A percentile compares a stretch with the other conserved stretches of the same genome.
Evolutionary conservation across 2,797 vertebrate species (phyloP).

Genomic region (Meda fulgida): DNA sequence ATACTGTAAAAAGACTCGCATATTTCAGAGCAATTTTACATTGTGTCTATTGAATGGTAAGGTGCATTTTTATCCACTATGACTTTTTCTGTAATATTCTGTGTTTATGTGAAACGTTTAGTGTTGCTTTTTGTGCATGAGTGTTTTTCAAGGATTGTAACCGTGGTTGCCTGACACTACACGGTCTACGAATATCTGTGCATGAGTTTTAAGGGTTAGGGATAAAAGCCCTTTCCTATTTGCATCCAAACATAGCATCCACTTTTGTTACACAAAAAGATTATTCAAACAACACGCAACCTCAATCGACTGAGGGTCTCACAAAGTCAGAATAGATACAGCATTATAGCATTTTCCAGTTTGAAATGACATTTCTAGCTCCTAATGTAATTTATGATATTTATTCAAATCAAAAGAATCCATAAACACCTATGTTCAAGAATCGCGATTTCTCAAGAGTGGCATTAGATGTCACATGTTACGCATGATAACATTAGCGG

Average conservation of each 20-base stretch:
- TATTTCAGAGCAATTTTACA: slow-evolving; percentile 18
- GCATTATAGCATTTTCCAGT: slow-evolving; percentile 32
- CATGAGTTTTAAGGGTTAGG: slow-evolving; percentile 5
- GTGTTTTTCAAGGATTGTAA: slow-evolving; percentile 19
- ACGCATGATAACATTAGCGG: slow-evolving; percentile 19
- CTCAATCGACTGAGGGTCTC: slow-evolving; percentile 2
- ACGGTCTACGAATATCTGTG: slow-evolving; percentile 18
- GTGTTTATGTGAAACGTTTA: not conserved
- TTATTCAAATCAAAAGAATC: slow-evolving; percentile 31
- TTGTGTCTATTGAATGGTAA: slow-evolving; percentile 24
- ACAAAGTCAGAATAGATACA: slow-evolving; percentile 24
- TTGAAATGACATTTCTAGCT: slow-evolving; percentile 38
- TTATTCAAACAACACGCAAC: slow-evolving; percentile 17
- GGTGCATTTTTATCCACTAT: slow-evolving; percentile 11
- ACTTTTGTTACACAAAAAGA: slow-evolving; percentile 24
- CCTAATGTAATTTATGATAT: slow-evolving; percentile 37
- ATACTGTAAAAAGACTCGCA: slow-evolving; percentile 24
- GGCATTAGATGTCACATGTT: slow-evolving; percentile 22
- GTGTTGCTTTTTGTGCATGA: slow-evolving; percentile 28
- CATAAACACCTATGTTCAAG: slow-evolving; percentile 25
- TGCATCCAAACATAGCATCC: slow-evolving; percentile 24
- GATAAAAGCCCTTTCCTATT: slow-evolving; percentile 30
- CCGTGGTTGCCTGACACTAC: not conserved
- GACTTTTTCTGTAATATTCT: slow-evolving; percentile 7
- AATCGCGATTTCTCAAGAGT: slow-evolving; percentile 16